These are phyloP conservation scores for Ceratothoa steindachneri DNA, from an alignment of 2,888 invertebrate species.

Conservation along the genomic window DNA sequence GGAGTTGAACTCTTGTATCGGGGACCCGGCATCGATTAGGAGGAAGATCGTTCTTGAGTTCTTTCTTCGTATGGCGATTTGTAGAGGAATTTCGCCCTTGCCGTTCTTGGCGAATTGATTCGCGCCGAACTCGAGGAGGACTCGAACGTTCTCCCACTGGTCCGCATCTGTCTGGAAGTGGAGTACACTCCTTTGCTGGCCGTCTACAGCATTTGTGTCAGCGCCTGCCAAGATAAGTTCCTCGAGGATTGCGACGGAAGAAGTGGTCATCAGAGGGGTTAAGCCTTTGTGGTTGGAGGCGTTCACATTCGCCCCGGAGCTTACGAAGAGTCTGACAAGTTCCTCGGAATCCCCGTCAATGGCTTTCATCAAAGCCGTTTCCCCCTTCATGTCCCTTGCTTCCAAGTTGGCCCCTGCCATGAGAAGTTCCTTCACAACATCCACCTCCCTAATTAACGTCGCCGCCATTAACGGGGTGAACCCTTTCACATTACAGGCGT, in stretches of 20 bases:
- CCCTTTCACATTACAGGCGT: constrained; percentile 60
- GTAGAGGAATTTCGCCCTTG: constrained; percentile 36
- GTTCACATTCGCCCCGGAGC: constrained; percentile 23
- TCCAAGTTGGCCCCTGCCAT: constrained; percentile 57
- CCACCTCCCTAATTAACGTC: constrained; percentile 62
- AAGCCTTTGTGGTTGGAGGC: constrained; percentile 11
- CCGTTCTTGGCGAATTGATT: constrained; percentile 20
- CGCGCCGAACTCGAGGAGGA: constrained; percentile 35
- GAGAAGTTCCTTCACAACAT: constrained; percentile 59
- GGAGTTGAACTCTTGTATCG: constrained; percentile 4
- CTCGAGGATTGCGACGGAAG: constrained; percentile 19
- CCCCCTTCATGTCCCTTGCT: constrained; percentile 59
- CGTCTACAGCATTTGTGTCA: constrained; percentile 17
- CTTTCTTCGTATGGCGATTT: constrained; percentile 27
- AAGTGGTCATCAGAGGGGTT: constrained; percentile 32
- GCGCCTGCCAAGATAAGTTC: constrained; percentile 20
- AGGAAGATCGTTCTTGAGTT: constrained; percentile 16
- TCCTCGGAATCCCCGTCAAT: constrained; percentile 25
- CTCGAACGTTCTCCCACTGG: constrained; percentile 14
- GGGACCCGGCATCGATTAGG: constrained; percentile 27
- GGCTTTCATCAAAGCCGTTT: constrained; percentile 43
- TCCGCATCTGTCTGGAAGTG: constrained; percentile 30
- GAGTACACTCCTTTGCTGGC: constrained; percentile 30
- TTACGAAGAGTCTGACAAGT: constrained; percentile 23
- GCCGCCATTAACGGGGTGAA: constrained; percentile 63